These are phyloP conservation scores for Hoplostethus mediterraneus DNA, from an alignment of 2,797 vertebrate species.

Conservation along the genomic window DNA sequence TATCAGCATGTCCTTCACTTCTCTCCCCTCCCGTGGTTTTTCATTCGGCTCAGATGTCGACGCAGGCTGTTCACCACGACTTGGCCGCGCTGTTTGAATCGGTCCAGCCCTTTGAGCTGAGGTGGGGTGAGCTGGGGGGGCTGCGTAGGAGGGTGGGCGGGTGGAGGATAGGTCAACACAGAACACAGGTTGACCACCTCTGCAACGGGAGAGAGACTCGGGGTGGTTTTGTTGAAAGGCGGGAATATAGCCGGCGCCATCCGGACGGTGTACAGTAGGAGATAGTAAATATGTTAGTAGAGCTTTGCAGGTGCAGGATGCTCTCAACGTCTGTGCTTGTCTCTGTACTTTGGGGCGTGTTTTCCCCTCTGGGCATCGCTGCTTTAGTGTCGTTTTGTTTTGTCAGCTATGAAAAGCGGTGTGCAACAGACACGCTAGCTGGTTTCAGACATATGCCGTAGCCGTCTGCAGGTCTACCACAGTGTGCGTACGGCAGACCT, in stretches of 20 bases:
- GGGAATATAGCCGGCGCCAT: slow-evolving; percentile 14
- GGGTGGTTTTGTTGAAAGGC: slow-evolving; percentile 9
- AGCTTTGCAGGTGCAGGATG: slow-evolving; percentile 38
- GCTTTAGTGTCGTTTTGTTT: slow-evolving; percentile 21
- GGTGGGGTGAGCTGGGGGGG: not conserved
- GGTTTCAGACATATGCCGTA: slow-evolving; percentile 18
- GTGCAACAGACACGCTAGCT: not conserved
- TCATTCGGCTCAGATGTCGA: slow-evolving; percentile 29
- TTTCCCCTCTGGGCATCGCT: slow-evolving; percentile 31
- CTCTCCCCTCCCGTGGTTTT: slow-evolving; percentile 2
- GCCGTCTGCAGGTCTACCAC: slow-evolving; percentile 4
- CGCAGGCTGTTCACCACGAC: slow-evolving; percentile 9
- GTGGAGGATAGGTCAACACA: slow-evolving; percentile 15
- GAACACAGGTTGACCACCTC: slow-evolving; percentile 21
- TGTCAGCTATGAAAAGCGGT: slow-evolving; percentile 14
- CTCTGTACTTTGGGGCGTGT: slow-evolving; percentile 22
- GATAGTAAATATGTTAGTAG: slow-evolving; percentile 28
- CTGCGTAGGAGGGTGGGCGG: slow-evolving; percentile 1
- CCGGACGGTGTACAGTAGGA: slow-evolving; percentile 5
- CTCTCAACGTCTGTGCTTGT: slow-evolving; percentile 32
- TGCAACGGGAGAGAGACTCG: not conserved
- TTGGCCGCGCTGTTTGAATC: slow-evolving; percentile 18
- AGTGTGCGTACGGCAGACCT: slow-evolving; percentile 12
- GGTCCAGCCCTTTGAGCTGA: slow-evolving; percentile 38
- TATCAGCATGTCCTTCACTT: slow-evolving; percentile 14